Conservation (phyloP, 1,140 invertebrate species). For the Ditylenchus dipsaci region DNA sequence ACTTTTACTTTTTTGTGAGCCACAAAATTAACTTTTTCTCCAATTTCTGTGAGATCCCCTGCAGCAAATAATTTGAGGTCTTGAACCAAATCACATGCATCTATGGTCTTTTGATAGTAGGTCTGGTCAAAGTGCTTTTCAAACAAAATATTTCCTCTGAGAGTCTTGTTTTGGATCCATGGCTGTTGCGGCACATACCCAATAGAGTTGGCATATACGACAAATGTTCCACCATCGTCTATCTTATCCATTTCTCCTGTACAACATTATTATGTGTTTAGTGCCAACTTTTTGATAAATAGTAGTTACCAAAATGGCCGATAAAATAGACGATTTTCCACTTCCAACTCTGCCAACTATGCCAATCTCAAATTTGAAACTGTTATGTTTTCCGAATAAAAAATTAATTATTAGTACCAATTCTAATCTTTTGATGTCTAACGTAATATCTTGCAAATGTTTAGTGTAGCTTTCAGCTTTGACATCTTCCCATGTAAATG, state of each 20-base stretch:
- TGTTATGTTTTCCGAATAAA: too few relatives aligned
- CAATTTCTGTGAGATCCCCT: slow-evolving; percentile 54
- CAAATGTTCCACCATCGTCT: neutral
- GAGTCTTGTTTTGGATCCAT: slow-evolving; percentile 63
- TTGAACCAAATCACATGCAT: slow-evolving; percentile 41
- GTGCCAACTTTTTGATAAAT: neutral
- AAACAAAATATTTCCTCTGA: slow-evolving; percentile 49
- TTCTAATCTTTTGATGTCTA: slow-evolving; percentile 61
- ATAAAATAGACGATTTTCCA: slow-evolving; percentile 65
- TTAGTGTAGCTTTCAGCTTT: neutral
- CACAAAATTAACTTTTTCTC: slow-evolving; percentile 53
- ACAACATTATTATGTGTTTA: neutral
- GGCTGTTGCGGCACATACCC: slow-evolving; percentile 64
- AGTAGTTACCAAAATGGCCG: slow-evolving; percentile 21
- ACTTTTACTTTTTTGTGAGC: too few relatives aligned
- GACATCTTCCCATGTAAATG: slow-evolving; percentile 27
- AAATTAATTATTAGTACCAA: neutral
- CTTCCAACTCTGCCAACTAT: slow-evolving; percentile 73
- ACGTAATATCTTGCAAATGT: slow-evolving; percentile 35
- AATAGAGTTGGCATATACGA: slow-evolving; percentile 37
- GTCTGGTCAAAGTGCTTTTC: slow-evolving; percentile 31
- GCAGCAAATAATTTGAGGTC: slow-evolving; percentile 43
- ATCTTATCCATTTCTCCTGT: slow-evolving; percentile 25
- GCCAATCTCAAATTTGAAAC: slow-evolving; percentile 63
- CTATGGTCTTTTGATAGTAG: slow-evolving; percentile 33